These are phyloP conservation scores for Ariopsis seemanni DNA, from an alignment of 2,113 vertebrate species.

Conservation along the genomic window DNA sequence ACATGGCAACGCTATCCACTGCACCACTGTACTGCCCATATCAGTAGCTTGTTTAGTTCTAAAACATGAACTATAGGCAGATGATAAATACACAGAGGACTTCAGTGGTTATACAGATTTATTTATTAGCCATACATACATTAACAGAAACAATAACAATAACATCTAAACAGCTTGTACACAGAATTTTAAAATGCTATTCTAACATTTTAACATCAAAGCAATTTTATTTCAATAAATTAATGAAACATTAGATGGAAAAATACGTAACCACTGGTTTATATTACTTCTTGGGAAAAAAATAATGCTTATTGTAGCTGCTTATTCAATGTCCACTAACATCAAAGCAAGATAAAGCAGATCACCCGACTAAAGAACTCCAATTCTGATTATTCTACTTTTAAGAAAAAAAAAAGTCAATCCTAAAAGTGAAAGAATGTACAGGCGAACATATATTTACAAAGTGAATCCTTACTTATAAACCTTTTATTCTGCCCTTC, in stretches of 20 bases:
- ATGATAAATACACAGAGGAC: neutral
- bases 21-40: neutral
- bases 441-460: slow-evolving; percentile 20
- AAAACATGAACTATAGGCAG: neutral
- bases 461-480: slow-evolving; percentile 38
- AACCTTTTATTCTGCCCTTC: slow-evolving; percentile 38
- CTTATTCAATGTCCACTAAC: neutral
- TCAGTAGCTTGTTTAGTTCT: neutral
- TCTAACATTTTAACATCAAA: neutral
- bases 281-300: neutral
- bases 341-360: slow-evolving; percentile 13
- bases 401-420: neutral
- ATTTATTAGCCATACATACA: slow-evolving; percentile 35
- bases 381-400: neutral
- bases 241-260: slow-evolving; percentile 16
- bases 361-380: neutral
- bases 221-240: slow-evolving; percentile 14
- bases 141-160: slow-evolving; percentile 43
- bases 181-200: slow-evolving; percentile 25
- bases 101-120: slow-evolving; percentile 8
- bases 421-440: neutral
- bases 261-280: neutral
- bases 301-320: neutral
- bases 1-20: neutral
- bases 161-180: slow-evolving; percentile 32